Conservation (phyloP, 2,113 vertebrate genomes). For the Aix galericulata region DNA sequence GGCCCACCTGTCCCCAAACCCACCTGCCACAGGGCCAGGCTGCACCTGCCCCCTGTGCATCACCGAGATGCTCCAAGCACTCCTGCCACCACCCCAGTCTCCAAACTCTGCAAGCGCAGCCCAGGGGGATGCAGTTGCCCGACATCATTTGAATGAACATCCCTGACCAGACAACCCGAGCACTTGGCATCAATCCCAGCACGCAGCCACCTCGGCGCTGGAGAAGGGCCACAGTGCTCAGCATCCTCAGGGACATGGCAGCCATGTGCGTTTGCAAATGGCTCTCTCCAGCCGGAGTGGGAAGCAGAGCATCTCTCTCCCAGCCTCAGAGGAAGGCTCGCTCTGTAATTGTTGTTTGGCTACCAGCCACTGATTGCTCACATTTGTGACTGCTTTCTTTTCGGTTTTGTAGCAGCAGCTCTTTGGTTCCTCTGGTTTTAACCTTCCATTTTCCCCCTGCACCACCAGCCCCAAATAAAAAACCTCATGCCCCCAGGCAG, state of each 20-base stretch:
- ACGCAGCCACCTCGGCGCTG: neutral
- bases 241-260: neutral
- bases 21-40: neutral
- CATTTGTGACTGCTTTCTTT: neutral
- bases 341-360: constrained; percentile 69
- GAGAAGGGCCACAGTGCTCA: neutral
- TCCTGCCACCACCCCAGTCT: fast-evolving
- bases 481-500: fast-evolving
- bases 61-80: fast-evolving
- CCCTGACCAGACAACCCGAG: neutral
- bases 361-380: constrained; percentile 19
- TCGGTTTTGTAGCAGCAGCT: neutral
- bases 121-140: neutral
- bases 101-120: fast-evolving
- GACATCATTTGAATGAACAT: fast-evolving
- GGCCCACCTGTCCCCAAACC: neutral
- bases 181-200: neutral
- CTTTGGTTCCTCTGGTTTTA: neutral
- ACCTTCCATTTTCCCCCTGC: neutral
- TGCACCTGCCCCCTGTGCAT: fast-evolving
- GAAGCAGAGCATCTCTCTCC: neutral
- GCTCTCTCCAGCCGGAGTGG: neutral
- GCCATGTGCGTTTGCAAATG: constrained; percentile 46
- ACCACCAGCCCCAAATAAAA: fast-evolving
- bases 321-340: neutral